phyloP scores from a whole-genome alignment of 2,113 vertebrate species.

The Blennius ocellaris region DNA sequence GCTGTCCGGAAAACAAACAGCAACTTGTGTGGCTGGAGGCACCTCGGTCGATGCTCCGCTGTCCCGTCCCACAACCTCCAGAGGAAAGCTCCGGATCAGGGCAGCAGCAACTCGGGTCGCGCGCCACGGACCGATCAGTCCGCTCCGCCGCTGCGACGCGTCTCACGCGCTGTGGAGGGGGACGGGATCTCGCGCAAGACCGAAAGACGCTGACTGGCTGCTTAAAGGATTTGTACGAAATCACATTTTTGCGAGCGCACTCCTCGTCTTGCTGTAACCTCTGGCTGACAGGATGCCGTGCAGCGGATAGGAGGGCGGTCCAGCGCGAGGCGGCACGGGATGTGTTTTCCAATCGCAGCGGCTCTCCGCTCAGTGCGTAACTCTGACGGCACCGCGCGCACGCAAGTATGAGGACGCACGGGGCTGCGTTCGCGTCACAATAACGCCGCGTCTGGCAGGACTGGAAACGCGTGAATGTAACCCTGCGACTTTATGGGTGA shows the following conservation, averaged over 20 bases:
- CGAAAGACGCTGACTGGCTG: neutral
- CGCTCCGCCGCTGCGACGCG: conserved; percentile 13
- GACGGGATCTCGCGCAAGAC: neutral
- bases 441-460: too few relatives aligned
- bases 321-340: conserved; percentile 23
- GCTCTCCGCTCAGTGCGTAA: conserved; percentile 57
- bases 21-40: conserved; percentile 67
- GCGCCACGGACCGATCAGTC: too few relatives aligned
- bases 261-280: conserved; percentile 41
- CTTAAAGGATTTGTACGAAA: conserved; percentile 4
- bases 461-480: too few relatives aligned
- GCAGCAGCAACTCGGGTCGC: conserved; percentile 12
- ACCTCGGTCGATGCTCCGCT: conserved; percentile 72
- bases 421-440: too few relatives aligned
- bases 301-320: conserved; percentile 52
- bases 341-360: conserved; percentile 63
- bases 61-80: conserved; percentile 73
- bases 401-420: neutral
- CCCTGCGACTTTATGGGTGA: too few relatives aligned
- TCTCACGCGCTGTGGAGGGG: neutral
- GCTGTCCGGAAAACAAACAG: neutral
- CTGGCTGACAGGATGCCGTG: conserved; percentile 56
- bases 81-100: conserved; percentile 3
- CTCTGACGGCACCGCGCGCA: conserved; percentile 63
- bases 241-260: conserved; percentile 57